Evolutionary conservation across 2,113 vertebrate species (phyloP).

Genomic region (Pica pica): DNA sequence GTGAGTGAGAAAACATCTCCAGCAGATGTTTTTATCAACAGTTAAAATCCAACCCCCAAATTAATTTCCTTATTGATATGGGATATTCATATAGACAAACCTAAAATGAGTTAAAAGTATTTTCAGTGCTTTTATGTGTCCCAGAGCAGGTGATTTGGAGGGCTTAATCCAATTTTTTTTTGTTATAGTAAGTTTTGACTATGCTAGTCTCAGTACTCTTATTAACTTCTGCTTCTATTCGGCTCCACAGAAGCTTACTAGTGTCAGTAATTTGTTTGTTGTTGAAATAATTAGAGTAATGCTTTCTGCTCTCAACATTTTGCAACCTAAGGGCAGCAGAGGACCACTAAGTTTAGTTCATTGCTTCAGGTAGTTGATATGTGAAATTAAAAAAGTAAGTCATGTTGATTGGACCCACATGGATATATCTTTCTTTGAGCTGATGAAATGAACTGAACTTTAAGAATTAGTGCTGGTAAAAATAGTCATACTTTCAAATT

Average conservation of each 20-base stretch:
- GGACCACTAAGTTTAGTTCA: background rate
- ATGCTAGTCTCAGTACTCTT: background rate
- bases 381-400: background rate
- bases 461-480: background rate
- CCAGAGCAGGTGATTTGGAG: background rate
- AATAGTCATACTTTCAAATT: background rate
- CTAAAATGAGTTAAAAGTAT: background rate
- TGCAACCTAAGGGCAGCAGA: background rate
- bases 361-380: background rate
- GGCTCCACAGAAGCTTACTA: background rate
- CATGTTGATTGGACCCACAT: background rate
- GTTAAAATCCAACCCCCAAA: background rate
- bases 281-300: background rate
- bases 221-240: background rate
- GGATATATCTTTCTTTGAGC: background rate
- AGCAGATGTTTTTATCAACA: background rate
- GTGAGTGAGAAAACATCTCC: background rate
- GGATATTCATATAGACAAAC: background rate
- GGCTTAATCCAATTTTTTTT: background rate
- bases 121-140: background rate
- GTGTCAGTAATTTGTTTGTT: background rate
- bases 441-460: background rate
- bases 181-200: background rate
- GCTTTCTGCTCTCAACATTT: background rate
- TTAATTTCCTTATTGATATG: background rate